Evolutionary conservation across 2,113 vertebrate genomes (phyloP).

Genomic region (Hystrix cristata): DNA sequence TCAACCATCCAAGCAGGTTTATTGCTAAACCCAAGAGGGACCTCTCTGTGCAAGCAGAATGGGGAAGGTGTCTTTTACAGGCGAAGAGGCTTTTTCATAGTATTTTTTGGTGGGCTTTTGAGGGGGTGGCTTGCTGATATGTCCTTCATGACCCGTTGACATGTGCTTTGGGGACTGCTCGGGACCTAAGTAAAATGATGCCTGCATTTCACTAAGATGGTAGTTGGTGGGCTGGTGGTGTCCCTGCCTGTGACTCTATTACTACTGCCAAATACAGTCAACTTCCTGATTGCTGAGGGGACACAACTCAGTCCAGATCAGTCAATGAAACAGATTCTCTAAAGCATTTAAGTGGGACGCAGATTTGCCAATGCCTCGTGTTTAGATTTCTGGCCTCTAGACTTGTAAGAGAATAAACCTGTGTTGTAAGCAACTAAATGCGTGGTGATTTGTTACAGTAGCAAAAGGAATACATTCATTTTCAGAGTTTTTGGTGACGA

Average conservation of each 20-base stretch:
- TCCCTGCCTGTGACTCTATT: neutral
- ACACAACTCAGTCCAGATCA: neutral
- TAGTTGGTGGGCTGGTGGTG: neutral
- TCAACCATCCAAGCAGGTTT: neutral
- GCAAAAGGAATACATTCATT: neutral
- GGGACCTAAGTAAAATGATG: neutral
- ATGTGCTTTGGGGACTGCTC: neutral
- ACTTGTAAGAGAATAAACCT: neutral
- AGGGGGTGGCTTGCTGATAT: neutral
- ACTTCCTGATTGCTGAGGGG: neutral
- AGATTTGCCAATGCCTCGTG: neutral
- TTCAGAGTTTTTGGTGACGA: neutral
- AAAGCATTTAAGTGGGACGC: neutral
- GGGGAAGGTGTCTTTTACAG: neutral
- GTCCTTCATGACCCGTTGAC: neutral
- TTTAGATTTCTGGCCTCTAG: neutral
- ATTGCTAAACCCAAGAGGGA: neutral
- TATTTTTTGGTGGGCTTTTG: neutral
- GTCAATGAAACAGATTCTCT: neutral
- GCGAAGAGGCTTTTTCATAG: neutral
- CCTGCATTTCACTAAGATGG: neutral
- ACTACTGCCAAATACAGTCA: neutral
- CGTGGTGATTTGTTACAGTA: neutral
- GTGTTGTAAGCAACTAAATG: neutral
- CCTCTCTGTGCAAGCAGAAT: neutral